Conservation (phyloP, 2,113 vertebrate species). For the Climacteris rufus region DNA sequence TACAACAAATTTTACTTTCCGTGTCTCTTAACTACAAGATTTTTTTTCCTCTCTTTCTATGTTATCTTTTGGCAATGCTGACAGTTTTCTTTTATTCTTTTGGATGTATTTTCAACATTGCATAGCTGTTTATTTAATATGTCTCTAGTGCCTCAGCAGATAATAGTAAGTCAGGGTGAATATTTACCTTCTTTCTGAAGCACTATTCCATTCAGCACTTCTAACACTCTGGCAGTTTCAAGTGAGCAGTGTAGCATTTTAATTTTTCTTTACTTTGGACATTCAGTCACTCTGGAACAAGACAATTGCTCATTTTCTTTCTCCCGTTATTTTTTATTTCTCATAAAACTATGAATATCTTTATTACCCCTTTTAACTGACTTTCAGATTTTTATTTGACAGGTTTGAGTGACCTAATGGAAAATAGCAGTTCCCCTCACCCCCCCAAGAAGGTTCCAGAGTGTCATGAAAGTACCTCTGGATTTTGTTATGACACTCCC, state of each 20-base stretch:
- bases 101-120: constrained; percentile 55
- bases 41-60: neutral
- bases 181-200: constrained; percentile 61
- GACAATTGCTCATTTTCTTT: neutral
- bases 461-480: neutral
- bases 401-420: neutral
- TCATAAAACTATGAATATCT: neutral
- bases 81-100: constrained; percentile 46
- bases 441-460: neutral
- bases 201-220: constrained; percentile 11
- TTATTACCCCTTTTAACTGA: neutral
- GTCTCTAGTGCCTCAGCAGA: constrained; percentile 52
- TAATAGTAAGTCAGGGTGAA: constrained; percentile 54
- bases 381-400: neutral
- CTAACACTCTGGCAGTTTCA: neutral
- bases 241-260: neutral
- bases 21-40: neutral
- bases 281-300: constrained; percentile 5
- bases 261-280: constrained; percentile 34
- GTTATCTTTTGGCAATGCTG: constrained; percentile 49
- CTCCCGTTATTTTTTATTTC: neutral
- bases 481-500: neutral
- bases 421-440: neutral
- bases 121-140: constrained; percentile 68
- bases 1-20: neutral